These are phyloP conservation scores for cattle (Bos taurus) DNA, from an alignment of 2,113 vertebrate genomes.

Conservation along the genomic window ARS-UCD2.0 NC_037334.1:7101501-7102000, in stretches of 20 bases:
- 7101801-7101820: too few species aligned
- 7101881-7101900: too few species aligned
- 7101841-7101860: too few species aligned
- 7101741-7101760: neutral
- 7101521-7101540: neutral
- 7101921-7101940: too few species aligned
- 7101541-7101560: neutral
- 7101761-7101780: too few species aligned
- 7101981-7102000: too few species aligned
- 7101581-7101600: neutral
- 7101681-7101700: neutral
- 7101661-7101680: neutral
- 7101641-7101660: neutral
- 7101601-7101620: neutral
- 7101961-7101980: too few species aligned
- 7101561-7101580: neutral
- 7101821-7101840: too few species aligned
- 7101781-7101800: too few species aligned
- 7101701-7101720: neutral
- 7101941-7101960: too few species aligned
- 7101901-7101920: too few species aligned
- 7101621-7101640: neutral
- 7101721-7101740: neutral
- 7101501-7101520: neutral
- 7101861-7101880: too few species aligned